Conservation (phyloP, 2,797 vertebrate genomes). For the Chiroxiphia lanceolata region DNA sequence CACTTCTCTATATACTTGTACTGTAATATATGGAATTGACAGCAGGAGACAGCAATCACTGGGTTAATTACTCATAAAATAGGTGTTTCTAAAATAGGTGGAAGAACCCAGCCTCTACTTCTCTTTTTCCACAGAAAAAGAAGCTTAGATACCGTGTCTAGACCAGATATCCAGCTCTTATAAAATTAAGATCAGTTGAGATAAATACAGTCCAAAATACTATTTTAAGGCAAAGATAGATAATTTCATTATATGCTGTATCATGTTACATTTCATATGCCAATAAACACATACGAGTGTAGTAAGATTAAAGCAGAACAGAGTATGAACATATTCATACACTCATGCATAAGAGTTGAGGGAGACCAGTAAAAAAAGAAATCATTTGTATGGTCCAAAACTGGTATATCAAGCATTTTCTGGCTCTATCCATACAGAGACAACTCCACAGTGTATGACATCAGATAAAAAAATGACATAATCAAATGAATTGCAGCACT, state of each 20-base stretch:
- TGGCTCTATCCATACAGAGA: not conserved
- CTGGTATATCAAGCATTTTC: not conserved
- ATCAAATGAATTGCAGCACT: not conserved
- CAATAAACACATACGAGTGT: not conserved
- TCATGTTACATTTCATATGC: not conserved
- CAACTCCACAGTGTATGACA: not conserved
- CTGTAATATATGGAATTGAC: not conserved
- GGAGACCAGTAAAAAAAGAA: not conserved
- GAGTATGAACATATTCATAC: not conserved
- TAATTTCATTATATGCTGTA: not conserved
- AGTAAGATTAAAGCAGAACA: not conserved
- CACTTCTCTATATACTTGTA: not conserved
- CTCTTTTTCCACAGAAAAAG: not conserved
- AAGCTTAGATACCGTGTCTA: not conserved
- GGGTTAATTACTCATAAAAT: not conserved
- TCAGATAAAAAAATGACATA: conserved; percentile 6
- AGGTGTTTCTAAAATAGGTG: not conserved
- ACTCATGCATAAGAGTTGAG: not conserved
- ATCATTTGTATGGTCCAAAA: not conserved
- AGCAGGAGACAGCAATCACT: not conserved
- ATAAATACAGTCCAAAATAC: not conserved
- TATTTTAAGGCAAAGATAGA: not conserved
- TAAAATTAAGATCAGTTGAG: not conserved
- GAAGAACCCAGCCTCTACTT: not conserved
- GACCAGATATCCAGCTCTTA: not conserved